Evolutionary conservation across 2,888 invertebrate species (phyloP), one percentile per base, ranked within the genome.

Genomic region (Vesta saturnalis): DNA sequence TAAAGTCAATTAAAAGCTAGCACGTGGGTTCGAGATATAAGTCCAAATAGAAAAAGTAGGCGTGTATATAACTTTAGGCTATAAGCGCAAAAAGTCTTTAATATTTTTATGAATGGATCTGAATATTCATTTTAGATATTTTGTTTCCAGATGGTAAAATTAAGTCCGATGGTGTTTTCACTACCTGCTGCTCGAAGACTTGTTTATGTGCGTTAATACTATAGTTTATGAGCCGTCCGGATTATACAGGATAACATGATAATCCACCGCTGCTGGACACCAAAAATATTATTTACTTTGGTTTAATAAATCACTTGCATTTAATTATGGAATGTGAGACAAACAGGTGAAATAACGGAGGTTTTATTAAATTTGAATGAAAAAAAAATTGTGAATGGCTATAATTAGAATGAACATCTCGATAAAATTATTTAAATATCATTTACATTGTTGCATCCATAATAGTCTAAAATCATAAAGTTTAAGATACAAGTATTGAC

Each of bases 181-280:
- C 68, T 64, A 58, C 75, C 73, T 69, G 74, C 73, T 76, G 75
- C 56, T 67, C 72, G 72, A 67, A 70, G 75, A 74, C 75, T 72
- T 73, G 76, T 76, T 76, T 75, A 75, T 74, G 75, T 67, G 69
- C 72, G 59, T 71, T 75, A 76, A 76, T 76, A 64, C 75, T 64
- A 60, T 76, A 74, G 73, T 76, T 76, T 75, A 76, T 75, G 75
- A 72, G 71, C 71, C 70, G 74, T 74, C 73, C 72, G 75, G 74
- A 76, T 76, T 76, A 75, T 71, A 66, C 69, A 66, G 73, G 74
- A 76, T 76, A 76, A 76, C 76, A 76, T 74, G 71, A 75, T 76
- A 76, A 76, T 76, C 75, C 75, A 66, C 71, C 67, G 62, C 72
- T 70, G 71, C 67, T 69, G 69, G 72, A 73, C 69, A 69, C 71